These are phyloP conservation scores for Pantherophis vulpinus DNA, from an alignment of 2,797 vertebrate genomes.

Conservation along the genomic window DNA sequence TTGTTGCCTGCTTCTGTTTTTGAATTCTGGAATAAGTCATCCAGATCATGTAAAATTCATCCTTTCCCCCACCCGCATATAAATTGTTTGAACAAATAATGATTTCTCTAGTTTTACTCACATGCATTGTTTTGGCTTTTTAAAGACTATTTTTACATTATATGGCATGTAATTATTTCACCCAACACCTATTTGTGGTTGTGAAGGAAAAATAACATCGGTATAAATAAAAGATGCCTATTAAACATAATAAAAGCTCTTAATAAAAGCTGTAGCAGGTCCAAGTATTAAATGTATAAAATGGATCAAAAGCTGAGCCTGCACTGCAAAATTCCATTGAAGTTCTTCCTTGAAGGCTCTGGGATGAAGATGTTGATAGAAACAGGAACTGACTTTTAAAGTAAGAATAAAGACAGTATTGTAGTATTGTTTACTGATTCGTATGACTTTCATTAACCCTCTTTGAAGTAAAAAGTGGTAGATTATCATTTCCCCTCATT, in stretches of 20 bases:
- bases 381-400: slow-evolving; percentile 36
- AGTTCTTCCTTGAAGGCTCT: slow-evolving; percentile 35
- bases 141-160: slow-evolving; percentile 71
- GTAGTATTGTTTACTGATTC: slow-evolving; percentile 29
- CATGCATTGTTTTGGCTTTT: slow-evolving; percentile 64
- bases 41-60: slow-evolving; percentile 62
- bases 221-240: slow-evolving; percentile 61
- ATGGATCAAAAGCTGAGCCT: slow-evolving; percentile 27
- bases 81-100: slow-evolving; percentile 62
- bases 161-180: slow-evolving; percentile 61
- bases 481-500: neutral
- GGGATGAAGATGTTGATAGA: slow-evolving; percentile 9
- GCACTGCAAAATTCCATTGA: slow-evolving; percentile 45
- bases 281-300: slow-evolving; percentile 48
- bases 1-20: slow-evolving; percentile 48
- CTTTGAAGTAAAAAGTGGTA: neutral
- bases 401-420: slow-evolving; percentile 47
- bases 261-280: slow-evolving; percentile 44
- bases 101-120: slow-evolving; percentile 70
- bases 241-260: slow-evolving; percentile 33
- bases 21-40: slow-evolving; percentile 60
- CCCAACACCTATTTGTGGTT: slow-evolving; percentile 42
- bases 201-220: slow-evolving; percentile 44
- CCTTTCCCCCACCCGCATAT: slow-evolving; percentile 54
- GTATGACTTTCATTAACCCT: neutral